Evolutionary conservation across 2,797 vertebrate genomes (phyloP).

Genomic region (Thripadectes ignobilis): DNA sequence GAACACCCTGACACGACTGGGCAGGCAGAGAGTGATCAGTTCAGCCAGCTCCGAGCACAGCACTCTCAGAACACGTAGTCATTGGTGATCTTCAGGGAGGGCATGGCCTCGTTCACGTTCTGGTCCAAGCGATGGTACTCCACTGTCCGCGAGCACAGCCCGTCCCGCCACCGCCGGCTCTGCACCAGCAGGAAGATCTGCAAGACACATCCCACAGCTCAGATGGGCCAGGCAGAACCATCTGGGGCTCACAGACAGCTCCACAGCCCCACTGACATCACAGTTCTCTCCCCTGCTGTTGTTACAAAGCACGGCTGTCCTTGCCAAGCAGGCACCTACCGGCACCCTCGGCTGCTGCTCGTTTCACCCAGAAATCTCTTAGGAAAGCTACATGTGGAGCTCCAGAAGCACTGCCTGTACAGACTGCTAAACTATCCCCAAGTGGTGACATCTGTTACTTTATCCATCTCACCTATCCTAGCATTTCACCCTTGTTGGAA

Average conservation of each 20-base stretch:
- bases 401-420: not conserved
- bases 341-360: not conserved
- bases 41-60: constrained; percentile 58
- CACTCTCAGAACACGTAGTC: constrained; percentile 91
- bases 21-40: constrained; percentile 69
- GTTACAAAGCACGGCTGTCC: not conserved
- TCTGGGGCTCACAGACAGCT: not conserved
- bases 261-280: not conserved
- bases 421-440: not conserved
- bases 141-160: constrained; percentile 89
- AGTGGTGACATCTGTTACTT: not conserved
- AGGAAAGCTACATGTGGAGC: not conserved
- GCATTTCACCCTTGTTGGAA: not conserved
- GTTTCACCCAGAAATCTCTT: not conserved
- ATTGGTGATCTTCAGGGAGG: constrained; percentile 93
- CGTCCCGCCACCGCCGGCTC: constrained; percentile 90
- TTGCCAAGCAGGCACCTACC: no score
- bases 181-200: constrained; percentile 91
- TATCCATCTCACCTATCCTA: not conserved
- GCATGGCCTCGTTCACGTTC: constrained; percentile 94
- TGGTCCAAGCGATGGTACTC: constrained; percentile 93
- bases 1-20: constrained; percentile 65
- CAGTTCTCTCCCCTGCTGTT: not conserved
- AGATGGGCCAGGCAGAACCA: not conserved
- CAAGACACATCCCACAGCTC: constrained; percentile 33